Base-by-base conservation (phyloP, 1,140 invertebrate genomes). In the Drosophila micromelanica region DNA sequence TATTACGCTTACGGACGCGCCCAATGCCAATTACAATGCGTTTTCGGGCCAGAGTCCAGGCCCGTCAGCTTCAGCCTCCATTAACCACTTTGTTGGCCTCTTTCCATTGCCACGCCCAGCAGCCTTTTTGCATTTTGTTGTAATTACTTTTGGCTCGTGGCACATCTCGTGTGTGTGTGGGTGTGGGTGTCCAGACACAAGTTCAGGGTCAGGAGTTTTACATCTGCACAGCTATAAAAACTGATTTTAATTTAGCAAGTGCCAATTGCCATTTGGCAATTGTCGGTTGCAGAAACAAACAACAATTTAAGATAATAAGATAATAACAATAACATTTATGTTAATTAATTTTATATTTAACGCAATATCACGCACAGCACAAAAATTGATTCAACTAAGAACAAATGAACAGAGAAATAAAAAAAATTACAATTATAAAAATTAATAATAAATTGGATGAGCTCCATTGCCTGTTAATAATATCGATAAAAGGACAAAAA, bases 21-120 rank as follows among this genome's bases (percentile, higher is more conserved):
- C 72, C 72, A 70, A 63, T 74, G 72, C 52, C 72, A 84, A 84
- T 84, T 79, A 84, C 80, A 85, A 85, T 79, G 82, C 76, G 80
- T 76, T 76, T 78, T 67, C 65, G 67, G 46, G 20, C 12, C n/a
- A 51, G 40, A 27, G 23, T 27, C 23, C 23, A 5, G 27, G 35
- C 20, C 37, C 12, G 60, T 8, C 63, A 38, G 46, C n/a, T 13
- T 11, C 61, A 45, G 42, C 51, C 35, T 45, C 27, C 56, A 23
- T 8, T 51, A 49, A 32, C 40, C 64, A 45, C 27, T 38, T 57
- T 46, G 13, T 55, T 38, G 43, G 15, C 52, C 42, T 40, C 57
- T 54, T 55, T 56, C 63, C 35, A 51, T 46, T 57, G 64, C 76
- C 57, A 73, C 67, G 65, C 59, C 64, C 62, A 43, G 52, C 23